A percentile compares a stretch with the other conserved stretches of the same genome.
phyloP scores from a whole-genome alignment of 2,113 vertebrate species.

The Nothobranchius kuhntae region DNA sequence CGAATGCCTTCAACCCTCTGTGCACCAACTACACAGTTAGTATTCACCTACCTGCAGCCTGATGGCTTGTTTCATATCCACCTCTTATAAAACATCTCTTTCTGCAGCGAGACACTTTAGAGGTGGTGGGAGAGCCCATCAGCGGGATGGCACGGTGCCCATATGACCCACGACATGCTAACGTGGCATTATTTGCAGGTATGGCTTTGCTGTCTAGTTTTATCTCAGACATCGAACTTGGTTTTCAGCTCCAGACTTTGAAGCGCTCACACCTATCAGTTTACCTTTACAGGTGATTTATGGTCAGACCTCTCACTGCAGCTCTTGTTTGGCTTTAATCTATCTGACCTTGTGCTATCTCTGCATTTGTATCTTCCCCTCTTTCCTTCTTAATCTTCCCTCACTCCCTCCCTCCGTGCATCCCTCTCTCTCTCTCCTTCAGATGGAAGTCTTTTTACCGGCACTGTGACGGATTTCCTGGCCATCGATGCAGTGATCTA shows the following conservation, averaged over 20 bases:
- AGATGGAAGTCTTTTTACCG: constrained; percentile 97
- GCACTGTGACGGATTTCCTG: constrained; percentile 95
- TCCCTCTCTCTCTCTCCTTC: constrained; percentile 23
- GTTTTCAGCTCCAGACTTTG: constrained; percentile 24
- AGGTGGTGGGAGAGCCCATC: constrained; percentile 88
- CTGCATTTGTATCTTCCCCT: constrained; percentile 52
- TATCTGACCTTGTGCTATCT: constrained; percentile 72
- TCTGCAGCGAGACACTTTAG: constrained; percentile 89
- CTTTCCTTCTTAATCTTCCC: constrained; percentile 45
- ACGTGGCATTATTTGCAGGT: constrained; percentile 97
- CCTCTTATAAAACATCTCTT: constrained; percentile 10
- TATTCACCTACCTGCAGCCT: constrained; percentile 48
- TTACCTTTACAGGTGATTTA: constrained; percentile 62
- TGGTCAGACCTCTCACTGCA: constrained; percentile 51
- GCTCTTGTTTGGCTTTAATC: constrained; percentile 71
- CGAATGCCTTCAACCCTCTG: constrained; percentile 96
- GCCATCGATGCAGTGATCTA: constrained; percentile 98
- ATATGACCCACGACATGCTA: constrained; percentile 95
- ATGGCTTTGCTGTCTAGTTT: not conserved
- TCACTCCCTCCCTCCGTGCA: constrained; percentile 9
- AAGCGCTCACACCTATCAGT: constrained; percentile 24
- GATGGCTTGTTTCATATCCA: constrained; percentile 18
- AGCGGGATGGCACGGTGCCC: constrained; percentile 97
- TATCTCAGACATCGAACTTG: constrained; percentile 18
- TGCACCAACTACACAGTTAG: constrained; percentile 97